Evolutionary conservation across 2,113 vertebrate genomes (phyloP).

Genomic region (Thalassarche chlororhynchos): DNA sequence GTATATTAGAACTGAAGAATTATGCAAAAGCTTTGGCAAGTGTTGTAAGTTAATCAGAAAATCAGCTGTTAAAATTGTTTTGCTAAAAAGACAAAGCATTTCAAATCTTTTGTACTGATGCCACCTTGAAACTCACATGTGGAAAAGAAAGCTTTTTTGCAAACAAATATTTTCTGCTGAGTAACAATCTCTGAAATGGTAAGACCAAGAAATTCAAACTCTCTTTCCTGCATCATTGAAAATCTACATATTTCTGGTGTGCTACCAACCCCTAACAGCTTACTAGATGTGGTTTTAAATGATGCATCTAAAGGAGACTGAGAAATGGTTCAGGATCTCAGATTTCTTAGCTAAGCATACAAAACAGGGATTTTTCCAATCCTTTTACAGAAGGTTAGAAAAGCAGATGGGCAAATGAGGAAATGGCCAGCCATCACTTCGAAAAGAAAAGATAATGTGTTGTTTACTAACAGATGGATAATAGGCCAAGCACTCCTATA

Average conservation of each 20-base stretch:
- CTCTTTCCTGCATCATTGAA: neutral
- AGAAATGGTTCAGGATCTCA: neutral
- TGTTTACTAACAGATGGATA: neutral
- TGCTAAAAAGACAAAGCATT: neutral
- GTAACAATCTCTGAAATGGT: neutral
- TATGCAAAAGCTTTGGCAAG: neutral
- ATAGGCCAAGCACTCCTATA: neutral
- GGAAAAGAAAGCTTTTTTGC: neutral
- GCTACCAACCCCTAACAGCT: neutral
- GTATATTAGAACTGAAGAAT: neutral
- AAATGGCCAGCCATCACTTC: neutral
- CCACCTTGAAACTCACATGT: neutral
- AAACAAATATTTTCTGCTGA: neutral
- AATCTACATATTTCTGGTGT: neutral
- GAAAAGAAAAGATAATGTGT: neutral
- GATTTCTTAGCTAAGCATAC: neutral
- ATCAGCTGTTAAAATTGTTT: neutral
- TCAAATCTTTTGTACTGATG: neutral
- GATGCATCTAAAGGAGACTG: neutral
- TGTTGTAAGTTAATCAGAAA: conserved; percentile 11
- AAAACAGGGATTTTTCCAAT: neutral
- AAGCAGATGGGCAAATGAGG: neutral
- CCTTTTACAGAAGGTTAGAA: neutral
- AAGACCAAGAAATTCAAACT: neutral
- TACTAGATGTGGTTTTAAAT: neutral